Evolutionary conservation across 2,113 vertebrate species (phyloP), one percentile per base, ranked within the genome.

Genomic region (Strigops habroptila): DNA sequence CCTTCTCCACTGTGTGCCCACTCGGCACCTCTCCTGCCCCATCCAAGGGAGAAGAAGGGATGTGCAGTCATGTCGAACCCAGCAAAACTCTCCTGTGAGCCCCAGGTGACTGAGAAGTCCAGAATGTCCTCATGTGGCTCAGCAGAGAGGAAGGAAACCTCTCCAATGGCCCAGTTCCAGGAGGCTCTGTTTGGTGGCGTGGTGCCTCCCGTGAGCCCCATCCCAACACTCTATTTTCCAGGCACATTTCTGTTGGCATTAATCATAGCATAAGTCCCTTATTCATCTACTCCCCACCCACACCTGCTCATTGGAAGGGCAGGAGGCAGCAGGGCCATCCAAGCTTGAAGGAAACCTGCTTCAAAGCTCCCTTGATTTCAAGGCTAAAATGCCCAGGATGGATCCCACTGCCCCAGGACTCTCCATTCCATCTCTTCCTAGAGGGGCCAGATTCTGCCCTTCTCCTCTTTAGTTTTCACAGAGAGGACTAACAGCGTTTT

Each of bases 31-130:
- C 70, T 39, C 57, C 37, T 33, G 80, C 35, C 64, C 24, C 2
- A 0, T 52, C 43, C 3, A 0, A n/a, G 49, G 73, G 18, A 86
- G 43, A 18, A 30, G 7, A 62, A 25, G 55, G 43, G 63, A 27
- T 22, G 35, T 2, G 2, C 24, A n/a, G 55, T 39, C 5, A 0
- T 10, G 14, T 3, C 41, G 22, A 33, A 0, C 3, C 59, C 71
- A 16, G 33, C 12, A 60, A 25, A 88, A 43, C 43, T 28, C 22
- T 2, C 49, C 52, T 2, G 2, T 15, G 46, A 1, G 0, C 18
- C 60, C 35, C 64, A 13, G 28, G 73, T 33, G 48, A 14, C 13
- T 1, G 11, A 37, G 39, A 33, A 24, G 41, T 5, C 59, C 23
- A 7, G 22, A 43, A 52, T 1, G 16, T 22, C 48, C 57, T 35